A percentile compares a stretch with the other conserved stretches of the same genome.
These are phyloP conservation scores for Pseudomyrmex gracilis DNA, from an alignment of 1,140 invertebrate species.

Conservation along the genomic window DNA sequence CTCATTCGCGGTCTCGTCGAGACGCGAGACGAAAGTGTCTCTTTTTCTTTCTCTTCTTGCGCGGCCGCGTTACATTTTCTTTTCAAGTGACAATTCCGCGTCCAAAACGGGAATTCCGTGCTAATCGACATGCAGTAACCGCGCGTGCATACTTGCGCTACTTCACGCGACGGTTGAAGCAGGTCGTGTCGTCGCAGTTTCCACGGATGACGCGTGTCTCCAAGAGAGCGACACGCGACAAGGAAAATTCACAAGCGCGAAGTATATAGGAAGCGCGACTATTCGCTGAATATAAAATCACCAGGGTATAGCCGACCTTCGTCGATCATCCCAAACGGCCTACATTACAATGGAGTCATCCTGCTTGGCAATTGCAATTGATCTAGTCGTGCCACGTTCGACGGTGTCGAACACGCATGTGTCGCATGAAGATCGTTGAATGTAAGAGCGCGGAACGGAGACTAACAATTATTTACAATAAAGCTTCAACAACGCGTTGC, in stretches of 20 bases:
- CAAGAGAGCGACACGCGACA: no score
- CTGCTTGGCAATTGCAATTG: slow-evolving; percentile 78
- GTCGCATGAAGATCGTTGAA: slow-evolving; percentile 9
- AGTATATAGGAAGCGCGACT: neutral
- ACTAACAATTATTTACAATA: slow-evolving; percentile 40
- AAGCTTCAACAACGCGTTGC: slow-evolving; percentile 38
- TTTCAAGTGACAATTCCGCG: neutral
- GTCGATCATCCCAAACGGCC: slow-evolving; percentile 75
- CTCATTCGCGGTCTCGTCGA: neutral
- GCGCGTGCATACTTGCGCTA: neutral
- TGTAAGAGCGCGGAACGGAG: neutral
- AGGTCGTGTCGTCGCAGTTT: no score
- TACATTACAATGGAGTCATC: slow-evolving; percentile 80
- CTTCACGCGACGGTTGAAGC: no score
- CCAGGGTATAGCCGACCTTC: slow-evolving; percentile 66
- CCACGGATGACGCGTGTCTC: no score
- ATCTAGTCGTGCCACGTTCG: slow-evolving; percentile 67
- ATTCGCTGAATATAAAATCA: neutral
- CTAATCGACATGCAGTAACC: slow-evolving; percentile 32
- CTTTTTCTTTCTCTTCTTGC: neutral
- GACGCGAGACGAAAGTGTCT: neutral
- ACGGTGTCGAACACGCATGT: slow-evolving; percentile 20
- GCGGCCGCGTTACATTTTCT: slow-evolving; percentile 19
- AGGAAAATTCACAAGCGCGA: neutral
- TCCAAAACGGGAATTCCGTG: slow-evolving; percentile 45